Evolutionary conservation across 2,797 vertebrate genomes (phyloP).

Genomic region (Sebastes aleutianus): DNA sequence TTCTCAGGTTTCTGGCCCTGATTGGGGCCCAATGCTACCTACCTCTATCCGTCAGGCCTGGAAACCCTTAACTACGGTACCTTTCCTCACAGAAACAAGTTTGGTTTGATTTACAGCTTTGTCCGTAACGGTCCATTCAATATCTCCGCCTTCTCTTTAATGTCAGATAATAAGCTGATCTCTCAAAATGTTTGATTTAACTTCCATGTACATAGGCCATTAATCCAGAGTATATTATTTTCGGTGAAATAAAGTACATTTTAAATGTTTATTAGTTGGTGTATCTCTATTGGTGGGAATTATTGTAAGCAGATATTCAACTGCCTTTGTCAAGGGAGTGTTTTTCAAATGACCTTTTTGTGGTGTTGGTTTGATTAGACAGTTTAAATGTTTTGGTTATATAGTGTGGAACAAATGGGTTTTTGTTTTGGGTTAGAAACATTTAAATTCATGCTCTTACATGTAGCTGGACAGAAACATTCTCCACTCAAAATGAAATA

Average conservation of each 20-base stretch:
- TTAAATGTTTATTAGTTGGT: constrained; percentile 45
- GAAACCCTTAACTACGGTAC: constrained; percentile 72
- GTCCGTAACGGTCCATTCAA: constrained; percentile 11
- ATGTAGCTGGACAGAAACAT: constrained; percentile 1
- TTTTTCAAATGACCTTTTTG: constrained; percentile 37
- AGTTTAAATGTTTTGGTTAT: constrained; percentile 24
- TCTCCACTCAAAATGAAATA: constrained; percentile 16
- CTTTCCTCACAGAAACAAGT: constrained; percentile 60
- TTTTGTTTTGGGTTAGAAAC: constrained; percentile 8
- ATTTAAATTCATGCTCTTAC: not conserved
- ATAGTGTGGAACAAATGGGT: not conserved
- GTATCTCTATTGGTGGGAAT: constrained; percentile 42
- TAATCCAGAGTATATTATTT: constrained; percentile 55
- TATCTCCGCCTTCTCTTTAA: constrained; percentile 42
- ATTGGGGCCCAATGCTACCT: constrained; percentile 69
- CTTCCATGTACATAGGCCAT: constrained; percentile 51
- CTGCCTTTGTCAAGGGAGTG: constrained; percentile 43
- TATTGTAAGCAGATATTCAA: constrained; percentile 38
- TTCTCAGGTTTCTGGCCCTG: constrained; percentile 76
- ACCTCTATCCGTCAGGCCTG: constrained; percentile 77
- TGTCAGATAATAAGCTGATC: constrained; percentile 43
- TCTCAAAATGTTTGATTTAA: constrained; percentile 19
- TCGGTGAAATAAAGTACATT: constrained; percentile 54
- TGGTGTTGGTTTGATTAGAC: constrained; percentile 42
- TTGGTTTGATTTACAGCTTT: constrained; percentile 53